phyloP scores from a whole-genome alignment of 2,888 invertebrate species.

The Nebria salina region DNA sequence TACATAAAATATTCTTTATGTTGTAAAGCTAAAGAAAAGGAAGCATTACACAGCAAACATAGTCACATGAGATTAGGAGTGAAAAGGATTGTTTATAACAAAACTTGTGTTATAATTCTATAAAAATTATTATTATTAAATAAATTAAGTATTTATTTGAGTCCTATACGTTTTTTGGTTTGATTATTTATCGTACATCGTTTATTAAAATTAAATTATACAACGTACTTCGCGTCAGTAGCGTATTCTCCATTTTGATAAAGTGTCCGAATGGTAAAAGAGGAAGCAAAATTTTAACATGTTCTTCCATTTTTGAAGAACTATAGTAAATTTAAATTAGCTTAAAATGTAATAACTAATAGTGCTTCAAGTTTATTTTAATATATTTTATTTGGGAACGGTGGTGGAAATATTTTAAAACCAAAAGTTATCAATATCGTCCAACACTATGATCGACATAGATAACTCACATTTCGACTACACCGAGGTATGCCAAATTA shows the following conservation, averaged over 20 bases:
- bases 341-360: slow-evolving; percentile 20
- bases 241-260: neutral
- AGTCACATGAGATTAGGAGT: neutral
- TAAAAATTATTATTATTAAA: neutral
- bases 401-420: slow-evolving; percentile 26
- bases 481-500: slow-evolving; percentile 36
- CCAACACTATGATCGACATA: slow-evolving; percentile 42
- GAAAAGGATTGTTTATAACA: neutral
- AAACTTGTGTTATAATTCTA: neutral
- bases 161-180: neutral
- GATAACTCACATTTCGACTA: slow-evolving; percentile 42
- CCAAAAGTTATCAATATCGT: neutral
- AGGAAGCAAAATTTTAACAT: slow-evolving; percentile 34
- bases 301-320: slow-evolving; percentile 35
- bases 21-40: neutral
- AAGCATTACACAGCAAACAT: neutral
- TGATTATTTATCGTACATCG: neutral
- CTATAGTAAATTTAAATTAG: slow-evolving; percentile 24
- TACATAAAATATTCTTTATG: neutral
- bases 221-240: neutral
- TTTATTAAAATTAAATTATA: neutral
- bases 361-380: slow-evolving; percentile 13
- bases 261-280: slow-evolving; percentile 14
- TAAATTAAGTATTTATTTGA: neutral
- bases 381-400: neutral